Evolutionary conservation across 2,888 invertebrate species (phyloP), one percentile per base, ranked within the genome.

Genomic region (Eupithecia inturbata): DNA sequence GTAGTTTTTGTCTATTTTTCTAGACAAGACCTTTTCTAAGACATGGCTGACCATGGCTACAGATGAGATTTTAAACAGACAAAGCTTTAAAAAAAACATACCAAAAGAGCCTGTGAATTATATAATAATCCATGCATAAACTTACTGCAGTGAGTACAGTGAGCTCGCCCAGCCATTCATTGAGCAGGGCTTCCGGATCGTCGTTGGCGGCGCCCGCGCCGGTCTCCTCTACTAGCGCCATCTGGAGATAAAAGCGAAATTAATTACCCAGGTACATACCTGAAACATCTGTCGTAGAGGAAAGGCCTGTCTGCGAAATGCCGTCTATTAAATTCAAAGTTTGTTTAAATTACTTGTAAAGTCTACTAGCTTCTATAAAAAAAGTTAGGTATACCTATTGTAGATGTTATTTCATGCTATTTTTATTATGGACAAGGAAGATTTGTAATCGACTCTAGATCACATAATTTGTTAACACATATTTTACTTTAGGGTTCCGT

Each of bases 151-250:
- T 96, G 72, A 97, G 95, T 79, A 95, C 96, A 84, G 97, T 96
- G 82, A 97, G 95, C 89, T 97, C 97, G 77, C 97, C 97, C 16
- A 97, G 95, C 97, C 97, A 97, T 86, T 96, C 96, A 92, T 97
- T 97, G 81, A 97, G 95, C 81, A 97, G 95, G 81, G 96, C 96
- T 87, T 97, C 97, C 28, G 97, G 97, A 92, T 97, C 97, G 80
- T 96, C 96, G 80, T 95, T 94, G 88, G 95, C 95, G 85, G 96
- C 95, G 88, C 96, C 96, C 82, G 95, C 95, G 81, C 95, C 95
- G 45, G 93, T 88, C 73, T 92, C 92, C 82, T 94, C 94, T 74
- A 93, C 95, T 82, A 95, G 86, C 91, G 94, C 95, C 95, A 95
- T 95, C 95, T 95, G 89, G 14, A 3, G 89, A 92, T 73, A 77